Percentiles rank a stretch among this genome's conserved stretches.
Conservation (phyloP, 2,797 vertebrate species). For the Catamblyrhynchus diadema region DNA sequence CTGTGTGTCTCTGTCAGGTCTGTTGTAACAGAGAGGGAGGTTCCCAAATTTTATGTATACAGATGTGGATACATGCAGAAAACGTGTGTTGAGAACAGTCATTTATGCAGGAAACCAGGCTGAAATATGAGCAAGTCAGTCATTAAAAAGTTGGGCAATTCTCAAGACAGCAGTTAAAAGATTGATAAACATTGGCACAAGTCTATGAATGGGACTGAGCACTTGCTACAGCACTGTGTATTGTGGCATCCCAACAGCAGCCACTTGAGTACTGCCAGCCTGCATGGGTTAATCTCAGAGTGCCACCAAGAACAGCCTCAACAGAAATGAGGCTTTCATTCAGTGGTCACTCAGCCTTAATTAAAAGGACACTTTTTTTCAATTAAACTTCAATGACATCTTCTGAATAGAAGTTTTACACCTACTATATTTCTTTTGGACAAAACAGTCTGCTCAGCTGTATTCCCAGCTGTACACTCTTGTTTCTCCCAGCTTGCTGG, state of each 20-base stretch:
- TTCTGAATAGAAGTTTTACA: conserved; percentile 21
- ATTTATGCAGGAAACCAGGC: background rate
- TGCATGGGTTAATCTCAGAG: background rate
- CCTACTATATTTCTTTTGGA: background rate
- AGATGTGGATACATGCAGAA: fast-evolving
- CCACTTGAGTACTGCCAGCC: background rate
- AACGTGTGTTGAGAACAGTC: background rate
- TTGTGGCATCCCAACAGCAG: background rate
- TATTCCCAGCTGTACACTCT: background rate
- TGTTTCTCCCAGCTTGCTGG: background rate
- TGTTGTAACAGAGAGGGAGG: background rate
- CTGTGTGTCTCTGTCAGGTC: background rate
- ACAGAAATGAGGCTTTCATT: background rate
- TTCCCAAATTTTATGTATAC: background rate
- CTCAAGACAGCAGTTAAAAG: background rate
- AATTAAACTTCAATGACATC: conserved; percentile 1
- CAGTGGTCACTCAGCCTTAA: background rate
- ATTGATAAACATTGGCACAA: background rate
- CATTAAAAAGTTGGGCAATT: background rate
- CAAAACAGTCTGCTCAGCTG: background rate
- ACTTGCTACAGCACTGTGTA: background rate
- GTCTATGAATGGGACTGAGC: background rate
- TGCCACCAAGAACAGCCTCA: background rate
- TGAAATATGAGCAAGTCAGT: background rate
- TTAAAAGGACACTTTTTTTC: background rate